Percentiles rank a stretch among this genome's conserved stretches.
Conservation (phyloP, 53 echinoderm and acorn worm species). For the Stichopus horrens region DNA sequence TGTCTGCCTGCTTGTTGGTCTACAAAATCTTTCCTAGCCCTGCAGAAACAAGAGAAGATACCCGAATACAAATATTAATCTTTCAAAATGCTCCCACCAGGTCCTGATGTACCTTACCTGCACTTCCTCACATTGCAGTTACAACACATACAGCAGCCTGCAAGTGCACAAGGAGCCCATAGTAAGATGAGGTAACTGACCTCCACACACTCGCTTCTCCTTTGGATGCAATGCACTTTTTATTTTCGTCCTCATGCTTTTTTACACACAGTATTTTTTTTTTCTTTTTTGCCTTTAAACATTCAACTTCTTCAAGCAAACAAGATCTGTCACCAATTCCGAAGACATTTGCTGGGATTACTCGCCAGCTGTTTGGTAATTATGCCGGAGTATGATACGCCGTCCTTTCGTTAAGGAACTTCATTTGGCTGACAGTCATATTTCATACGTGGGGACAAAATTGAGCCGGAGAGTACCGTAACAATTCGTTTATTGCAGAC, state of each 20-base stretch:
- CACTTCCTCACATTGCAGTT: not conserved
- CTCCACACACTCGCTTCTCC: not conserved
- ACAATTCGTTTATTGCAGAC: not conserved
- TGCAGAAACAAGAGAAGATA: too few species aligned
- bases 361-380: constrained; percentile 28
- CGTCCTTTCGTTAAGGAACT: not conserved
- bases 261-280: too few species aligned
- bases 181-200: not conserved
- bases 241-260: not conserved
- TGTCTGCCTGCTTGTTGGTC: too few species aligned
- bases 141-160: not conserved
- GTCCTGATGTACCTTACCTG: too few species aligned
- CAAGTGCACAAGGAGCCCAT: not conserved
- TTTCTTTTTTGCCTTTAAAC: not conserved
- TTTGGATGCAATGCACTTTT: not conserved
- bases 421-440: constrained; percentile 37
- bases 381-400: constrained; percentile 17
- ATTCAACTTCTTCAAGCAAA: constrained; percentile 15
- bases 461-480: constrained; percentile 12
- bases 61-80: too few species aligned
- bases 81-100: too few species aligned
- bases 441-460: not conserved
- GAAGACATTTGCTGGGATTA: constrained; percentile 29
- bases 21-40: too few species aligned
- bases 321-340: constrained; percentile 40